Conservation (phyloP, 2,113 vertebrate species). For the Acinonyx jubatus region DNA sequence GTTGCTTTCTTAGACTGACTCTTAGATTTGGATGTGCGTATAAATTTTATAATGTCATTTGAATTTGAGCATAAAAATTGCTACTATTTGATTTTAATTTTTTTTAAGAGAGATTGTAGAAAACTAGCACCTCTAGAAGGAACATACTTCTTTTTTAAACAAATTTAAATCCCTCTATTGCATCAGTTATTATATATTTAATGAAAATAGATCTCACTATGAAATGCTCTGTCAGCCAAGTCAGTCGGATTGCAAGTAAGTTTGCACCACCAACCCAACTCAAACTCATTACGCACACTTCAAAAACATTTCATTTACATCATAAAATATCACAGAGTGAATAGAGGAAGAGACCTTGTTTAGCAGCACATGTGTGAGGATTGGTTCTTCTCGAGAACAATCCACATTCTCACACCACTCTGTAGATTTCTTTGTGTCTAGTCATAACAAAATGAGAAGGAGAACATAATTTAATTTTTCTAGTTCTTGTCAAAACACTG, state of each 20-base stretch:
- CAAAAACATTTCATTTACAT: background rate
- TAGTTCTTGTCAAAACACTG: background rate
- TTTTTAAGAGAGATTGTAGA: background rate
- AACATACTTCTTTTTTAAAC: background rate
- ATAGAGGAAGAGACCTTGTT: background rate
- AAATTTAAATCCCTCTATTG: background rate
- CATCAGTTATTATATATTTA: background rate
- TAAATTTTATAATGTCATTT: background rate
- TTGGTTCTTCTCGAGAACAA: background rate
- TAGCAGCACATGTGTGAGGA: background rate
- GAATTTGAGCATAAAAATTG: background rate
- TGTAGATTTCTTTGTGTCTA: background rate
- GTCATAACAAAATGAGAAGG: background rate
- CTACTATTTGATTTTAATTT: background rate
- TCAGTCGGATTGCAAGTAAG: background rate
- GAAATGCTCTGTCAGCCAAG: background rate
- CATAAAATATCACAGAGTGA: background rate
- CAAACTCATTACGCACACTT: background rate
- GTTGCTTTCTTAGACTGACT: background rate
- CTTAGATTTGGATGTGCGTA: background rate
- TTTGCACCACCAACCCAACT: background rate
- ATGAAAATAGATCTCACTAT: background rate
- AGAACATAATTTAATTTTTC: background rate
- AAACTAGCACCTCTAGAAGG: background rate
- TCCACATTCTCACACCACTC: background rate